Conservation (phyloP, 2,797 vertebrate species). For the Astyanax mexicanus region DNA sequence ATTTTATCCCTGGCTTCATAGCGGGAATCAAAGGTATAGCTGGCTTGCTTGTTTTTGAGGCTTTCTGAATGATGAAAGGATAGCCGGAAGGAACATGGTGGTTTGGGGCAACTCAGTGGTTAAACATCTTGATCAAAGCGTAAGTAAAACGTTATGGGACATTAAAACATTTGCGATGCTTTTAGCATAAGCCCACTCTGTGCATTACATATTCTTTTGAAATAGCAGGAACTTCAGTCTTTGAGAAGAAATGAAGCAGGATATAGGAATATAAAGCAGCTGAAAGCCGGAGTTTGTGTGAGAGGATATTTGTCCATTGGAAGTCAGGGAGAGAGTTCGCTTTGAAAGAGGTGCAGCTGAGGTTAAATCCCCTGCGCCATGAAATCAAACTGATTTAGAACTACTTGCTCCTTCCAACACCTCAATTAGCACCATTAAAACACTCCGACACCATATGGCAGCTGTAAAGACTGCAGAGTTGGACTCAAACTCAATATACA, state of each 20-base stretch:
- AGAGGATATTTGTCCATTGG: conserved; percentile 13
- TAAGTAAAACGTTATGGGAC: neutral
- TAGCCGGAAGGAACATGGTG: neutral
- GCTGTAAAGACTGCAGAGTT: neutral
- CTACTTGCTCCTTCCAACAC: conserved; percentile 28
- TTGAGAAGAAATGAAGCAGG: neutral
- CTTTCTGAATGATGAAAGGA: neutral
- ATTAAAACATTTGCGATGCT: neutral
- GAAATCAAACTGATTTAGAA: conserved; percentile 24
- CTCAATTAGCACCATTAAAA: conserved; percentile 26
- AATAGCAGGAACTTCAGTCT: neutral
- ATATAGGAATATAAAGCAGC: neutral
- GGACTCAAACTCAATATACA: neutral
- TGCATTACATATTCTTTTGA: neutral
- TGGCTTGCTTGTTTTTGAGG: neutral
- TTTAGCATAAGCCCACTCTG: neutral
- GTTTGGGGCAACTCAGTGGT: neutral
- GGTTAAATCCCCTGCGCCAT: conserved; percentile 20
- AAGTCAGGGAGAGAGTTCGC: conserved; percentile 2
- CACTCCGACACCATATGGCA: conserved; percentile 10
- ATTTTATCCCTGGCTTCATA: neutral
- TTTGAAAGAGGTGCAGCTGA: conserved; percentile 14
- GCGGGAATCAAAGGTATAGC: neutral
- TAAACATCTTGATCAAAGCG: conserved; percentile 4
- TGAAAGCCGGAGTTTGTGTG: neutral